Conservation (phyloP, 1,140 invertebrate species). For the Saccostrea glomerata region DNA sequence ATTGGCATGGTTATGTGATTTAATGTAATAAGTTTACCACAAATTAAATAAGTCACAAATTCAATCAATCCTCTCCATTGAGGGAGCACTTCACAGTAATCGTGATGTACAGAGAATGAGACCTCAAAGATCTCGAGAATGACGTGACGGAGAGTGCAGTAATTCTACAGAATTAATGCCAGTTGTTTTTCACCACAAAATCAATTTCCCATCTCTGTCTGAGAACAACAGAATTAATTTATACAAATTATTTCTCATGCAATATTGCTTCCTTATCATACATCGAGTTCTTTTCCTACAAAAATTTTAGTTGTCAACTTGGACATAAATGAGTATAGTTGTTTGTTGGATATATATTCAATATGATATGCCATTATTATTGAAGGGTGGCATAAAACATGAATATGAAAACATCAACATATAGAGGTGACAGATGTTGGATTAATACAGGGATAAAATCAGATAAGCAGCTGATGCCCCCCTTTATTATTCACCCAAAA, state of each 20-base stretch:
- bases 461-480: no score
- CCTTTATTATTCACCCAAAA: no score
- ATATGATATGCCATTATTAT: not conserved
- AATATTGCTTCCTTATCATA: not conserved
- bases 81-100: no score
- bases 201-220: not conserved
- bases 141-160: not conserved
- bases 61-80: no score
- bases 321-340: not conserved
- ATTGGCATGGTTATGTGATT: no score
- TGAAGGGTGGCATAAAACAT: not conserved
- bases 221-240: constrained; percentile 11
- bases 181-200: constrained; percentile 1
- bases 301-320: not conserved
- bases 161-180: not conserved
- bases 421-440: not conserved
- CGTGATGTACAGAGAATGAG: no score
- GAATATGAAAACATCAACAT: not conserved
- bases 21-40: no score
- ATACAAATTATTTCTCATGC: not conserved
- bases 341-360: not conserved
- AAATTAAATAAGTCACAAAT: no score
- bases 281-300: no score
- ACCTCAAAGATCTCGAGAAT: not conserved
- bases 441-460: not conserved